Evolutionary conservation across 2,888 invertebrate species (phyloP), one percentile per base, ranked within the genome.

Genomic region (Herminia tarsipennalis): DNA sequence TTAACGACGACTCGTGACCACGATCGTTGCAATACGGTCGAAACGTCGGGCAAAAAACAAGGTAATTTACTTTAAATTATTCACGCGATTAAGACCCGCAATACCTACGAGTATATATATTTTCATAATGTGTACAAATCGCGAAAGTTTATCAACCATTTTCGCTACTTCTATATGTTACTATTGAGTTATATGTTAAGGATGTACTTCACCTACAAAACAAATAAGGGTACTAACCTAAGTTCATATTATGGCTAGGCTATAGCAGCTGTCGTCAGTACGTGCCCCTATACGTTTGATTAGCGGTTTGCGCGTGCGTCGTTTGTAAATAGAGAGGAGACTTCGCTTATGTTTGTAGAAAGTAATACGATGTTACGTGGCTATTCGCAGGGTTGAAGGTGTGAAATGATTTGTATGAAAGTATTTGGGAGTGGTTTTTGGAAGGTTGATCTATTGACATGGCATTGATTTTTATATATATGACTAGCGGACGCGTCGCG

Each of bases 281-380:
- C 42, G 45, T 59, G 63, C 39, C 46, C 42, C 24, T 44, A 53
- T 39, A 44, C 51, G 14, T 35, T 29, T 47, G 47, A 56, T 63
- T 56, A 63, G 48, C 51, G 53, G 24, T 43, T 41, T 13, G 50
- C 42, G 40, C 57, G 60, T 56, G 65, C 44, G 47, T 24, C 36
- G 34, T 50, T 51, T 61, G 67, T 71, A 76, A 79, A 78, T 69
- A 76, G 62, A 70, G 66, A 63, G 48, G 66, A 63, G 48, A 70
- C 70, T 78, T 76, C 77, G 72, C 76, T 69, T 68, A 73, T 58
- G 66, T 50, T 43, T 42, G 64, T 82, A 80, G 83, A 83, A 83
- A 83, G 83, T 76, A 72, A 70, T 68, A 63, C 65, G 20, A 4
- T 57, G 21, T 18, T 3, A n/a, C 21, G 17, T 14, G 9, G 3